Conservation (phyloP, 2,888 invertebrate genomes). For the Oxycera nigricornis region DNA sequence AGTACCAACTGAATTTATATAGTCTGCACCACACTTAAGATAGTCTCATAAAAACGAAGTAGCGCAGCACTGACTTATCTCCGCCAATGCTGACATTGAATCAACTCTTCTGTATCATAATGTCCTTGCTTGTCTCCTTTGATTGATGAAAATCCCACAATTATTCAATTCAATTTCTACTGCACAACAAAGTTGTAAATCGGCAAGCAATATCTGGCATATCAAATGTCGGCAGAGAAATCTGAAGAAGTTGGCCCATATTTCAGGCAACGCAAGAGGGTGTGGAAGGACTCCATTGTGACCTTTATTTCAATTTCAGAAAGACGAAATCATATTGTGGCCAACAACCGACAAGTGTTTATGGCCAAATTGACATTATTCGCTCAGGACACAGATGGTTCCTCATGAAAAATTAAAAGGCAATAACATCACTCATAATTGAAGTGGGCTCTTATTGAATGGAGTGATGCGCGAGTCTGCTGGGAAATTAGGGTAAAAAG, state of each 20-base stretch:
- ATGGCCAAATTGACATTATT: neutral
- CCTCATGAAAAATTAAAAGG: slow-evolving; percentile 8
- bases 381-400: neutral
- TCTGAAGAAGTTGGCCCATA: too few relatives aligned
- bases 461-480: neutral
- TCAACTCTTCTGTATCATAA: too few relatives aligned
- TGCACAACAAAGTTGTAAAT: neutral
- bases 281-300: too few relatives aligned
- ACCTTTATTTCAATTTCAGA: slow-evolving; percentile 3
- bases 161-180: neutral
- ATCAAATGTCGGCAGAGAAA: too few relatives aligned
- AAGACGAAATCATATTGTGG: slow-evolving; percentile 8
- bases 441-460: neutral
- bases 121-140: neutral
- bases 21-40: too few relatives aligned
- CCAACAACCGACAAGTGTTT: neutral
- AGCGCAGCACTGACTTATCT: too few relatives aligned
- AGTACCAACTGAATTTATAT: too few relatives aligned
- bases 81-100: too few relatives aligned
- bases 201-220: neutral
- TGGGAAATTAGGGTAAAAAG: slow-evolving; percentile 16
- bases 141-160: neutral
- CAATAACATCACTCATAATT: slow-evolving; percentile 7
- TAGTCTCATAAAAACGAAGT: too few relatives aligned
- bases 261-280: too few relatives aligned